Percentiles rank a stretch among this genome's conserved stretches.
These are phyloP conservation scores for Columba janthina DNA, from an alignment of 2,113 vertebrate species.

Conservation along the genomic window DNA sequence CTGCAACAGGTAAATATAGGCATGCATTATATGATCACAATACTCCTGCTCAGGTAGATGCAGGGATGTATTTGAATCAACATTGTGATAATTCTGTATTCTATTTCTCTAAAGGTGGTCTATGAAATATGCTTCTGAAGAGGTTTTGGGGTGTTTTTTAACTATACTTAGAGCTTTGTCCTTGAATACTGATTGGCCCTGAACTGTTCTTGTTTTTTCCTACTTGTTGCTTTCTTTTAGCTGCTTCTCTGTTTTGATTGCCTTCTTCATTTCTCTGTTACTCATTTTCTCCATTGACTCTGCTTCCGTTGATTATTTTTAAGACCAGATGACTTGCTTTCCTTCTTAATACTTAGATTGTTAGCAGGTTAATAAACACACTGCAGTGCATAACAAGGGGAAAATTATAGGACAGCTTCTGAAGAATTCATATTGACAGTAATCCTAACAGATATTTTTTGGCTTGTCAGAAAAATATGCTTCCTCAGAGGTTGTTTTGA, in stretches of 20 bases:
- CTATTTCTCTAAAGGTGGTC: background rate
- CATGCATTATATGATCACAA: background rate
- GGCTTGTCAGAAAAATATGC: background rate
- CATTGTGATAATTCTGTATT: background rate
- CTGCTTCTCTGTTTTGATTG: background rate
- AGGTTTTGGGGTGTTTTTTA: background rate
- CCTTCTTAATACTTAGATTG: background rate
- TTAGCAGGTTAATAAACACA: background rate
- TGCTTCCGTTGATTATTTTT: background rate
- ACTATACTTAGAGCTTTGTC: background rate
- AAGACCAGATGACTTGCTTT: background rate
- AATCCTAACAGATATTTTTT: slow-evolving; percentile 3
- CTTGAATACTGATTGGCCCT: background rate
- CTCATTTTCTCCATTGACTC: background rate
- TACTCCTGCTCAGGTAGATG: background rate
- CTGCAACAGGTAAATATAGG: background rate
- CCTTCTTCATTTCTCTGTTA: background rate
- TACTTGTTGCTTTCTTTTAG: background rate
- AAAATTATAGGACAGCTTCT: background rate
- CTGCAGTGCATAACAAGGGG: background rate
- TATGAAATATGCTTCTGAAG: background rate
- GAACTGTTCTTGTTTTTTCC: background rate
- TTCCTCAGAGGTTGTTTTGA: slow-evolving; percentile 29
- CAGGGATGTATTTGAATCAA: background rate
- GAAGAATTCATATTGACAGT: background rate